Conservation (phyloP, 2,113 vertebrate species). For the Mobula birostris region DNA sequence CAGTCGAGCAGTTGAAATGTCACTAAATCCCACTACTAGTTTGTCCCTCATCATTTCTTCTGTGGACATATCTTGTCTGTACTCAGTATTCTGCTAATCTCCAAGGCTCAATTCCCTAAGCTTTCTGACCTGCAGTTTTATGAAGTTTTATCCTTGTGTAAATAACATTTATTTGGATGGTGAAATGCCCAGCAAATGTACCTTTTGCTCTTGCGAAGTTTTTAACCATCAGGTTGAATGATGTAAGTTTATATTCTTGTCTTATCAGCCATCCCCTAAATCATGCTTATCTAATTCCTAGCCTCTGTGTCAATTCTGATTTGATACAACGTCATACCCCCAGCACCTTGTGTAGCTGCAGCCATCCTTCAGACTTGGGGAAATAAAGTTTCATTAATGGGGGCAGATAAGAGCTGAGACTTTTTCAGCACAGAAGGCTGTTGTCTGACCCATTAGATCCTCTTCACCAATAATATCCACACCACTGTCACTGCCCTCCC, state of each 20-base stretch:
- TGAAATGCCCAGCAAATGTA: background rate
- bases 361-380: background rate
- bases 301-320: background rate
- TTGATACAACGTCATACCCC: background rate
- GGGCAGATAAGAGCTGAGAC: background rate
- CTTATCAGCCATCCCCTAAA: background rate
- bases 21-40: background rate
- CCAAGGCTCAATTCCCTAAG: background rate
- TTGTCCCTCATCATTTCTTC: conserved; percentile 3
- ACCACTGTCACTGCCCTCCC: background rate
- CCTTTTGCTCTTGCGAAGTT: background rate
- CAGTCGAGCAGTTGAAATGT: background rate
- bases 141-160: background rate
- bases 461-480: background rate
- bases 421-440: background rate
- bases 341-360: background rate
- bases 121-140: background rate
- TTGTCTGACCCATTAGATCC: background rate
- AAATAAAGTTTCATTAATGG: background rate
- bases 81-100: background rate
- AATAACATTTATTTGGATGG: conserved; percentile 6
- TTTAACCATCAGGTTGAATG: background rate
- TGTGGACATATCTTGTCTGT: background rate
- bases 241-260: background rate
- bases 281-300: background rate